Conservation (phyloP, 2,797 vertebrate genomes). For the Alfaro cultratus region DNA sequence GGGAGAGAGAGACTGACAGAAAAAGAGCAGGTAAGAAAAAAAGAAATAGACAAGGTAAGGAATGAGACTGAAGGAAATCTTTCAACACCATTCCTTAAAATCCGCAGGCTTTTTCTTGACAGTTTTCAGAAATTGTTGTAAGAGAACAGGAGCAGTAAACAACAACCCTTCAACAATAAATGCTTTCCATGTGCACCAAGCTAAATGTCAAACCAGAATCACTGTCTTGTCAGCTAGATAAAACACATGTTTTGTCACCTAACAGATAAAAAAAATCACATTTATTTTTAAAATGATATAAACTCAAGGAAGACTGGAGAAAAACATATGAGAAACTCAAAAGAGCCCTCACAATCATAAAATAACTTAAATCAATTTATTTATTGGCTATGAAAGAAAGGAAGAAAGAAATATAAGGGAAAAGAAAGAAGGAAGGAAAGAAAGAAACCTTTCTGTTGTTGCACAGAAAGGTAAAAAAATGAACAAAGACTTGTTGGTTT, state of each 20-base stretch:
- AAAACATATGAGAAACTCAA: neutral
- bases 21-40: constrained; percentile 14
- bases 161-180: constrained; percentile 28
- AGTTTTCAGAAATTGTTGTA: constrained; percentile 19
- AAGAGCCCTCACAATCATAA: neutral
- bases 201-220: constrained; percentile 26
- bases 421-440: neutral
- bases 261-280: neutral
- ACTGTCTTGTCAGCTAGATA: constrained; percentile 3
- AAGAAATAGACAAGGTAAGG: constrained; percentile 10
- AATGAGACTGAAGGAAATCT: constrained; percentile 52
- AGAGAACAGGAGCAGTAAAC: constrained; percentile 15
- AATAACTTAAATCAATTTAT: neutral
- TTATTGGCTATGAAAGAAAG: neutral
- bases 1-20: neutral
- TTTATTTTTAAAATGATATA: constrained; percentile 1
- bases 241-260: constrained; percentile 6
- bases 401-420: neutral
- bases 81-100: constrained; percentile 41
- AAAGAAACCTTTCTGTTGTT: neutral
- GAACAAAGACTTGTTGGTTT: neutral
- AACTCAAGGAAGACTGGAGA: neutral
- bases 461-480: neutral
- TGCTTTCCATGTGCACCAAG: constrained; percentile 6
- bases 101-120: constrained; percentile 26